These are phyloP conservation scores for Cotesia chilonis DNA, from an alignment of 1,140 invertebrate genomes.

Conservation along the genomic window DNA sequence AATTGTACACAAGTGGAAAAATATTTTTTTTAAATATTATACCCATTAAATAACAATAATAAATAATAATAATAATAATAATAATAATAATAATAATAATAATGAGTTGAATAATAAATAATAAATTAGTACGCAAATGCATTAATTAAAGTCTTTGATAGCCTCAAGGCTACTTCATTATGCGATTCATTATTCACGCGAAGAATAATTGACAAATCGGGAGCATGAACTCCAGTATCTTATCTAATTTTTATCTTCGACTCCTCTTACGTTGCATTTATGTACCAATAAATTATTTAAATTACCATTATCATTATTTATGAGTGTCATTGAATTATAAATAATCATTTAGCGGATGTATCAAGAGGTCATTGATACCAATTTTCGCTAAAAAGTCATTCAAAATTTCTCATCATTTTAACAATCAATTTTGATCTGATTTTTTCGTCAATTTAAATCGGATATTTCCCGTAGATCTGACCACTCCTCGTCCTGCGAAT, in stretches of 20 bases:
- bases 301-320: neutral
- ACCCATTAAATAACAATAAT: no score
- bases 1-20: no score
- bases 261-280: neutral
- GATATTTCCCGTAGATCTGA: slow-evolving; percentile 56
- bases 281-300: neutral
- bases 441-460: slow-evolving; percentile 31
- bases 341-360: neutral
- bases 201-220: slow-evolving; percentile 14
- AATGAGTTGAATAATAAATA: no score
- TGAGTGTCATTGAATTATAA: neutral
- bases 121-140: no score
- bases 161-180: no score
- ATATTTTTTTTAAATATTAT: no score
- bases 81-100: no score
- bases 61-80: no score
- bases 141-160: no score
- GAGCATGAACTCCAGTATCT: slow-evolving; percentile 12
- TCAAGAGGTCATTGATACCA: neutral
- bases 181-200: no score
- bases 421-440: neutral
- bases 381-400: neutral
- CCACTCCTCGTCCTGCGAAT: slow-evolving; percentile 55
- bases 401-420: no score
- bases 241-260: neutral